phyloP scores from a whole-genome alignment of 2,113 vertebrate genomes.

The Coptodon rendalli region DNA sequence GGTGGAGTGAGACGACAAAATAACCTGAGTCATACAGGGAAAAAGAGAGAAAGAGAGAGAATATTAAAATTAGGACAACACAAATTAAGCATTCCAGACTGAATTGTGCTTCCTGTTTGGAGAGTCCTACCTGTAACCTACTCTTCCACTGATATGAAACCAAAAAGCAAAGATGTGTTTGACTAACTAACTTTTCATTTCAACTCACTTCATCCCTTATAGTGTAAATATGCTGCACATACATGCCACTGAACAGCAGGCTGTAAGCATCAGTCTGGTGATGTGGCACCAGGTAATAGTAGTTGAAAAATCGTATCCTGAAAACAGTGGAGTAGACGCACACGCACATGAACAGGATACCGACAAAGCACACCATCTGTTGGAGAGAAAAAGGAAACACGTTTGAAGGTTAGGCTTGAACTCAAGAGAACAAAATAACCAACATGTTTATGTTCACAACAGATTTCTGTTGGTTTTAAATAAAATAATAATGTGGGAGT shows the following conservation, averaged over 20 bases:
- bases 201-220: neutral
- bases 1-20: constrained; percentile 94
- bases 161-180: neutral
- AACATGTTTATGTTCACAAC: neutral
- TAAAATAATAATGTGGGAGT: neutral
- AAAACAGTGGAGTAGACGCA: constrained; percentile 95
- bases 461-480: neutral
- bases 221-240: constrained; percentile 42
- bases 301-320: constrained; percentile 91
- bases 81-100: neutral
- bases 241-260: constrained; percentile 96
- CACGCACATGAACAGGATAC: constrained; percentile 89
- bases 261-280: constrained; percentile 96
- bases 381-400: constrained; percentile 5
- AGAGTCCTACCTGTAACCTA: neutral
- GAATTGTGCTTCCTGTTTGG: neutral
- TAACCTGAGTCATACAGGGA: constrained; percentile 69
- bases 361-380: constrained; percentile 88
- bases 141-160: neutral
- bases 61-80: neutral
- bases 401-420: neutral
- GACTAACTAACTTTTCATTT: neutral
- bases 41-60: neutral
- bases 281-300: constrained; percentile 89
- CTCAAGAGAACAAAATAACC: neutral